Base-by-base conservation (phyloP, 2,113 vertebrate genomes). In the Sarotherodon lohbergeri region DNA sequence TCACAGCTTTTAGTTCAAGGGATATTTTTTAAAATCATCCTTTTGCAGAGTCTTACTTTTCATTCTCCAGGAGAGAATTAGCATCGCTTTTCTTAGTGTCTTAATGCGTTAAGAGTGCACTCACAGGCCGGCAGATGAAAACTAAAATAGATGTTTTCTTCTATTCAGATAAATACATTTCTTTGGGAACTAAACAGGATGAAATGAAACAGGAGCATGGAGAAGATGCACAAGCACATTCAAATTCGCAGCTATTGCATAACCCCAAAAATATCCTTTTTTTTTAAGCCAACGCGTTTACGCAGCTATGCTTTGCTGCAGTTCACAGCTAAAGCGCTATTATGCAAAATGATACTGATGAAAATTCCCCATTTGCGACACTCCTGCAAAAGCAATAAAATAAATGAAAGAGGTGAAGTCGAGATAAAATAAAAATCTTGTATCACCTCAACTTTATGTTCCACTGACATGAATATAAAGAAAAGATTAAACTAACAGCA, bases 101-200 rank as follows among this genome's bases (percentile, higher is more conserved):
- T 32, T 52, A 29, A 11, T 48, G 68, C 17, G 5, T 48, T 17
- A 0, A 0, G 9, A 9, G 78, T 82, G 22, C 73, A 76, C 46
- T 57, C 0, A 5, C 1, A 90, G 50, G 76, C 79, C 68, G 8
- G 80, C 2, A 84, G 66, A 85, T 41, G 22, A 89, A 41, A 36
- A 56, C 32, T 39, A 59, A 83, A 83, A 84, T 56, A 52, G 66
- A 48, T 29, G 71, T 78, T 78, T 50, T 32, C 71, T 78, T 78
- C 46, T 9, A 34, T 78, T 78, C 19, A 1, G 16, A 32, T 16
- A 52, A 5, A n/a, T 52, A 50, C 4, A 5, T 73, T 39, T 9
- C 71, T 76, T 29, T 50, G 43, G 43, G 9, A 76, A 17, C 41
- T 48, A 48, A 27, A 39, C 16, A 22, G 43, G 57, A 22, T 27